Base-by-base conservation (phyloP, 2,797 vertebrate species). In the Bradypodion ventrale region DNA sequence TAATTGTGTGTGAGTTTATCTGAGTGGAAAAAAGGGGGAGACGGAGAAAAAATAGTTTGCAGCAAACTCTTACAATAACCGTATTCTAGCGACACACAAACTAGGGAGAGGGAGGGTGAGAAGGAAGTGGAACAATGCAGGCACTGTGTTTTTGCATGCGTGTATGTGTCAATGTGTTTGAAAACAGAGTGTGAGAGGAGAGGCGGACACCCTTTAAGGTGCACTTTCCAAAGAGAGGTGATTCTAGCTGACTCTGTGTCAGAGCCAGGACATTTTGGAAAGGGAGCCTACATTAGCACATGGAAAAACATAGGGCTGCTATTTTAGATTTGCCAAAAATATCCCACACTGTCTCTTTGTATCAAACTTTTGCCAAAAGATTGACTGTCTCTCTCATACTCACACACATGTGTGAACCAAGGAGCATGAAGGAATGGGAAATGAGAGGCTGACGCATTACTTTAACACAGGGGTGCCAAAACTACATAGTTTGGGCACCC, bases 1-100 rank as follows among this genome's bases (percentile, higher is more conserved):
- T 93, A 90, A 94, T 70, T 92, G 92, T 92, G 85, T 16, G 68
- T 66, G 32, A 93, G 90, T 93, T 94, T 93, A 94, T 94, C 93
- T 87, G 92, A 85, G 91, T 82, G 75, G 83, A 82, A 83, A 81
- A 73, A 21, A 29, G 42, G 75, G 60, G 25, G 19, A 3, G 25
- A 1, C 19, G 9, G 2, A 19, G 6, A 3, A 15, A 35, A 2
- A 73, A 60, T 49, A 35, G 89, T 89, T n/a, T 82, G 83, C 83
- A 75, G 83, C 87, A 87, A 90, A 79, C 85, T 77, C 81, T 86
- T 65, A 93, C 93, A 94, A 93, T 91, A 89, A 90, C 82, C 15
- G 81, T 77, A 90, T 93, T 94, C 91, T 92, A 32, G 84, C 29
- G 12, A 3, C 1, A 27, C 29, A 21, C 56, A 62, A 85, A 62